These are phyloP conservation scores for Palythoa heliodiscus DNA, from an alignment of 92 coral and sea anemone species.

Conservation along the genomic window DNA sequence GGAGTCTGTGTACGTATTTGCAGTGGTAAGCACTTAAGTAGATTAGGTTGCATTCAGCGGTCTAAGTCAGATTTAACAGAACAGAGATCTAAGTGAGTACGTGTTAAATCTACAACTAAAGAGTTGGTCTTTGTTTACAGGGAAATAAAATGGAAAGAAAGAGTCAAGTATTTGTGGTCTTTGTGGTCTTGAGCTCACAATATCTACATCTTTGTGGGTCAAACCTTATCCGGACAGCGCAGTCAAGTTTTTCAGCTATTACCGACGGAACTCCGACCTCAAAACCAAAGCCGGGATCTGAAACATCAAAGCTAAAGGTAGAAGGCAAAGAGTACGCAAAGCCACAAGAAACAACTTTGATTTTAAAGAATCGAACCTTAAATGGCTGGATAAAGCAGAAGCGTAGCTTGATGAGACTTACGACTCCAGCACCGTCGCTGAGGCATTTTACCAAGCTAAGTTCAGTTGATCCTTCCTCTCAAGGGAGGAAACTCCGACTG, in stretches of 20 bases:
- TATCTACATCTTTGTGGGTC: constrained; percentile 8
- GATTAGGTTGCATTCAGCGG: neutral
- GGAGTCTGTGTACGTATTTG: neutral
- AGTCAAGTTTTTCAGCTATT: neutral
- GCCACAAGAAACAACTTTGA: neutral
- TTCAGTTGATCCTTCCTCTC: neutral
- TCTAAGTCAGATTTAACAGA: neutral
- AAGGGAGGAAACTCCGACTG: neutral
- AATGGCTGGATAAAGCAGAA: constrained; percentile 4
- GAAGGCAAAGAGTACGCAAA: neutral
- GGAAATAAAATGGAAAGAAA: constrained; percentile 31
- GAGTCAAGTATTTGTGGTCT: constrained; percentile 8
- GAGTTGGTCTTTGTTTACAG: constrained; percentile 6
- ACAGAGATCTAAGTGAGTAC: neutral
- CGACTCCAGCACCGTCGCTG: neutral
- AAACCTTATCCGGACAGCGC: neutral
- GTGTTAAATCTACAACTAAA: neutral
- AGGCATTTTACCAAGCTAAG: neutral
- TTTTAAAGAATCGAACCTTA: neutral
- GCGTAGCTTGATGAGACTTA: neutral
- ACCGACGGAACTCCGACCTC: neutral
- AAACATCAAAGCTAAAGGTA: neutral
- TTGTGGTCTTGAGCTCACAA: constrained; percentile 25
- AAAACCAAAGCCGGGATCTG: neutral
- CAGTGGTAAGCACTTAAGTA: neutral